Evolutionary conservation across 64 coral and sea anemone species (phyloP), one percentile per base, ranked within the genome.

Genomic region (Actinia tenebrosa): DNA sequence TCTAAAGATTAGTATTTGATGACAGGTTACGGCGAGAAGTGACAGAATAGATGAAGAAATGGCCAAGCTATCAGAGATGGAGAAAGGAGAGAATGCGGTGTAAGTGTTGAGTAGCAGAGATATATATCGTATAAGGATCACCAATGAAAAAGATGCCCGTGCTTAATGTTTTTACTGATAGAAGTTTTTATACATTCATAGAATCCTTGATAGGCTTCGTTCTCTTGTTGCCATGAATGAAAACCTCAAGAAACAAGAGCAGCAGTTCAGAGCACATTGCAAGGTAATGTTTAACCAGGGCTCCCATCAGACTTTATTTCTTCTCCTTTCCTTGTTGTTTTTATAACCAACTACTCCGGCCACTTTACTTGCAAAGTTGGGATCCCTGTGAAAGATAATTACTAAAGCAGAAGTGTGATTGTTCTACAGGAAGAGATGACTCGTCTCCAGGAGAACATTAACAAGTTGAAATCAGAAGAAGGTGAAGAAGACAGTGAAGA

Each of bases 171-270:
- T 15, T 27, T 45, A 1, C 10, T 80, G 79, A 42, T 2, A 5
- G 22, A n/a, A n/a, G 19, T 66, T n/a, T 66, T 66, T 23, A 8
- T 75, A 13, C 23, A 75, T 75, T 75, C 69, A 30, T 30, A 98
- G 93, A 53, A 92, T 99, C 88, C 89, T 95, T 17, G 93, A 99
- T 44, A 92, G 84, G 23, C 97, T 99, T 83, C 93, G 93, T 60
- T 99, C 91, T 63, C 89, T 99, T 5, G 97, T 99, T 52, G 97
- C 97, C 19, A 95, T 95, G 93, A 99, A 99, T 84, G 97, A 99
- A 86, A 99, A 95, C 85, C 81, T 99, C 44, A 99, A 99, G 43
- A 92, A 91, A 52, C 93, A 99, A 79, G 97, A 99, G 56, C 97
- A 99, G 27, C 93, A 99, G 64, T 99, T 99, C 26, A 88, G 93